Evolutionary conservation across 2,888 invertebrate genomes (phyloP).

Genomic region (Thumatha senex): DNA sequence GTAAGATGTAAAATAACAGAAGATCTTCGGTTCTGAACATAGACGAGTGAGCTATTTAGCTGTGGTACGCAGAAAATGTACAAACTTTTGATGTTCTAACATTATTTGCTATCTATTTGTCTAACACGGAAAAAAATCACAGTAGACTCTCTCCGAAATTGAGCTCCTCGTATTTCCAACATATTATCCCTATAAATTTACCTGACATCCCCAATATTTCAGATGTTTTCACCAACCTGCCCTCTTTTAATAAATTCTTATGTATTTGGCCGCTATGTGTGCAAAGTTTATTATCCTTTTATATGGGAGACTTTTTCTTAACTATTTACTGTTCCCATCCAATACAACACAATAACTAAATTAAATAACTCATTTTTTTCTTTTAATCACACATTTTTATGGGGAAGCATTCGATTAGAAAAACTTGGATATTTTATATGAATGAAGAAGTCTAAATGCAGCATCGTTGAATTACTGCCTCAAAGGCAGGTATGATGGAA

Average conservation of each 20-base stretch:
- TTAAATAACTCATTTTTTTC: too few species aligned
- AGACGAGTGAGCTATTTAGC: constrained; percentile 20
- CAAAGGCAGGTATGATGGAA: too few species aligned
- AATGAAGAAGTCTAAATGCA: too few species aligned
- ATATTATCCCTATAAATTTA: constrained; percentile 81
- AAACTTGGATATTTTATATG: too few species aligned
- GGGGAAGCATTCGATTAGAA: too few species aligned
- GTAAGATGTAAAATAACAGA: not conserved
- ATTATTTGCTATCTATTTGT: constrained; percentile 52
- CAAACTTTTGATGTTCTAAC: constrained; percentile 42
- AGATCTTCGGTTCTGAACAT: constrained; percentile 9
- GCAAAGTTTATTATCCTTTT: constrained; percentile 28
- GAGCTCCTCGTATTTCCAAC: constrained; percentile 68
- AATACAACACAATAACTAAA: too few species aligned
- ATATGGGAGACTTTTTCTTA: constrained; percentile 21
- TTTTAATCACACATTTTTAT: too few species aligned
- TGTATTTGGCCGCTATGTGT: constrained; percentile 43
- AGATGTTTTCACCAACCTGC: constrained; percentile 74
- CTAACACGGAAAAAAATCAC: constrained; percentile 68
- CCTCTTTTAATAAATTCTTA: constrained; percentile 75
- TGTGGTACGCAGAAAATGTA: constrained; percentile 27
- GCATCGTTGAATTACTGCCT: too few species aligned
- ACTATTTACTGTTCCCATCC: too few species aligned
- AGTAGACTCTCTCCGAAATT: constrained; percentile 68
- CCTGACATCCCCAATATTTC: constrained; percentile 79